These are phyloP conservation scores for Acestrorhynchus altus DNA, from an alignment of 2,797 vertebrate species.

Conservation along the genomic window DNA sequence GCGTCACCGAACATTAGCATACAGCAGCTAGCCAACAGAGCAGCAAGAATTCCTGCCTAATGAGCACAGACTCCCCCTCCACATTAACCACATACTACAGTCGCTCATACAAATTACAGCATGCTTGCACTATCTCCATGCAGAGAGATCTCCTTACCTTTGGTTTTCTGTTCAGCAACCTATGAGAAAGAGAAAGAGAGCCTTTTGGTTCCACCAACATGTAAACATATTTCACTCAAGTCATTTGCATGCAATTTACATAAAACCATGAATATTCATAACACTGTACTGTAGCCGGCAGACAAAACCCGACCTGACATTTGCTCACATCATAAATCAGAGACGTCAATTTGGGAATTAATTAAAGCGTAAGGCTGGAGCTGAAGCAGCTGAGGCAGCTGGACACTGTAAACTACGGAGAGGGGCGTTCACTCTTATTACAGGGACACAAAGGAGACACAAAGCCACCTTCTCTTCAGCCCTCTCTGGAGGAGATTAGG, in stretches of 20 bases:
- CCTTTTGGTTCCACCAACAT: neutral
- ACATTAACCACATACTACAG: neutral
- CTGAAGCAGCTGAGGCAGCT: neutral
- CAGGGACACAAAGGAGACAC: neutral
- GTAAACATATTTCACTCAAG: conserved; percentile 1
- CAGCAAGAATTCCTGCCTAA: conserved; percentile 32
- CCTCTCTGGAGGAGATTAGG: too few species aligned
- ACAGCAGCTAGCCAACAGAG: conserved; percentile 26
- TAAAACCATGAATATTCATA: conserved; percentile 47
- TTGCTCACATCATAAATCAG: conserved; percentile 32
- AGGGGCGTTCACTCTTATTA: neutral
- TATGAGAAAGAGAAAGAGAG: conserved; percentile 65
- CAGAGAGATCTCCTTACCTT: conserved; percentile 83
- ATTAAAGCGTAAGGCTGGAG: neutral
- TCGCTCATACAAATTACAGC: neutral
- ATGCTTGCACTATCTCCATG: conserved; percentile 24
- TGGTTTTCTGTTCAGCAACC: conserved; percentile 98
- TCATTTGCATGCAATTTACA: conserved; percentile 41
- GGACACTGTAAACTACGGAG: conserved; percentile 1
- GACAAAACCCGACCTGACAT: conserved; percentile 20
- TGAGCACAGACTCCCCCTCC: conserved; percentile 13
- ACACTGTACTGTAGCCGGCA: neutral
- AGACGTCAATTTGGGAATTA: conserved; percentile 1
- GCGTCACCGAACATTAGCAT: conserved; percentile 39
- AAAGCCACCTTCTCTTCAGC: neutral